phyloP scores from a whole-genome alignment of 2,113 vertebrate genomes.

The Antechinus stuartii region DNA sequence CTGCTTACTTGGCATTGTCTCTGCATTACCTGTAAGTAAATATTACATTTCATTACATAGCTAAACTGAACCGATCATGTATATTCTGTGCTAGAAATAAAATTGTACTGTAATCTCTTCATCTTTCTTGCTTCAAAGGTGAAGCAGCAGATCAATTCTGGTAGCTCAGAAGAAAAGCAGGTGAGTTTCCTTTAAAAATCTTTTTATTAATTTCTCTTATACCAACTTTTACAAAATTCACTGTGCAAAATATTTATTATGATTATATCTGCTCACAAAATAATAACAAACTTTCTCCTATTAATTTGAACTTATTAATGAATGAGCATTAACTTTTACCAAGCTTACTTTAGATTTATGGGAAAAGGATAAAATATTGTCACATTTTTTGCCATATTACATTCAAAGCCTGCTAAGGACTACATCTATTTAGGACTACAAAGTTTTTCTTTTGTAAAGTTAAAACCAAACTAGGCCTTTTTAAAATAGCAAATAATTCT shows the following conservation, averaged over 20 bases:
- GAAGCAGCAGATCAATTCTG: constrained; percentile 72
- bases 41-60: constrained; percentile 6
- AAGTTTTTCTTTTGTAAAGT: neutral
- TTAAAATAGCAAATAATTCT: constrained; percentile 33
- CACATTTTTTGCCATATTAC: neutral
- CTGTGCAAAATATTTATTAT: neutral
- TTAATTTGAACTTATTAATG: neutral
- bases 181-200: constrained; percentile 76
- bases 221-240: neutral
- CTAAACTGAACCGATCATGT: constrained; percentile 3
- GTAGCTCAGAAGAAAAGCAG: constrained; percentile 81
- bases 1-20: constrained; percentile 81
- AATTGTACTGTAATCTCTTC: constrained; percentile 43
- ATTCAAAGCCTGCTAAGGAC: neutral
- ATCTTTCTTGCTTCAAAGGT: constrained; percentile 75
- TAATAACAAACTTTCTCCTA: neutral
- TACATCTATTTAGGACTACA: neutral
- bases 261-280: constrained; percentile 36
- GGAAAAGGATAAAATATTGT: neutral
- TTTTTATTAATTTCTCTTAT: neutral
- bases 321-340: neutral
- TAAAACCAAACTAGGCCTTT: constrained; percentile 38
- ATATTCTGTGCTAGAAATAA: neutral
- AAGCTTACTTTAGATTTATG: neutral
- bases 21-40: constrained; percentile 85